Evolutionary conservation across 2,888 invertebrate genomes (phyloP).

Genomic region (Homarus gammarus): DNA sequence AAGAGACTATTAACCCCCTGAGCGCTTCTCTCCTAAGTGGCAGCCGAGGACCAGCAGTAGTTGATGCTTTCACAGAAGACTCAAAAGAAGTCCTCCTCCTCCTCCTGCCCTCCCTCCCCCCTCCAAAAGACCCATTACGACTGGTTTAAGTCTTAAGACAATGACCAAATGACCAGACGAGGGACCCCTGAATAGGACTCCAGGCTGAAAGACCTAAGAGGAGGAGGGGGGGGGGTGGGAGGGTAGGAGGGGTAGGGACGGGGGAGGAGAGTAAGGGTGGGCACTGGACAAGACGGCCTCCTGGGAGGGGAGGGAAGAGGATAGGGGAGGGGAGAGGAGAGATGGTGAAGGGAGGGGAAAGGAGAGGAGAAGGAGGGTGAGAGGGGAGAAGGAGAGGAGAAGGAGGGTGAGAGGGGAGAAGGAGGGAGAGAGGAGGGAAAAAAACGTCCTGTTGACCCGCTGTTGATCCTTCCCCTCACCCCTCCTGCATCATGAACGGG

Average conservation of each 20-base stretch:
- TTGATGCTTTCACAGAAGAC: constrained; percentile 33
- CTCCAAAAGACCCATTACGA: constrained; percentile 40
- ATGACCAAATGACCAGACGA: constrained; percentile 43
- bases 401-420: not conserved
- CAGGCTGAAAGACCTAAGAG: constrained; percentile 1
- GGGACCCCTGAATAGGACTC: constrained; percentile 22
- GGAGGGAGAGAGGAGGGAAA: constrained; percentile 13
- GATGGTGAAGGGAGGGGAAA: too few relatives aligned
- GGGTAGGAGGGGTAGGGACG: constrained; percentile 3
- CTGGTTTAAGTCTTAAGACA: constrained; percentile 40
- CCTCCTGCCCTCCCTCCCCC: too few relatives aligned
- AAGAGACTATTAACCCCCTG: constrained; percentile 49
- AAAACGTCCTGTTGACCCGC: constrained; percentile 27
- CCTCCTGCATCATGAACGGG: not conserved
- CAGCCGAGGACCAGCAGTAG: too few relatives aligned
- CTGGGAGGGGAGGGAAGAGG: too few relatives aligned
- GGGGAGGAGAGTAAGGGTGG: constrained; percentile 14
- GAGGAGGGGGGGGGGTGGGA: not conserved
- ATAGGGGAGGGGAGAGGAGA: too few relatives aligned
- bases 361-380: too few relatives aligned
- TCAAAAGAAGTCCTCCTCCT: too few relatives aligned
- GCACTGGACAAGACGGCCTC: not conserved
- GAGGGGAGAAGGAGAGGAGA: constrained; percentile 6
- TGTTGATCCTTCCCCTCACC: constrained; percentile 20
- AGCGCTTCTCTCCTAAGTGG: constrained; percentile 54